These are phyloP conservation scores for Tanytarsus gracilentus DNA, from an alignment of 2,888 invertebrate genomes.

Conservation along the genomic window DNA sequence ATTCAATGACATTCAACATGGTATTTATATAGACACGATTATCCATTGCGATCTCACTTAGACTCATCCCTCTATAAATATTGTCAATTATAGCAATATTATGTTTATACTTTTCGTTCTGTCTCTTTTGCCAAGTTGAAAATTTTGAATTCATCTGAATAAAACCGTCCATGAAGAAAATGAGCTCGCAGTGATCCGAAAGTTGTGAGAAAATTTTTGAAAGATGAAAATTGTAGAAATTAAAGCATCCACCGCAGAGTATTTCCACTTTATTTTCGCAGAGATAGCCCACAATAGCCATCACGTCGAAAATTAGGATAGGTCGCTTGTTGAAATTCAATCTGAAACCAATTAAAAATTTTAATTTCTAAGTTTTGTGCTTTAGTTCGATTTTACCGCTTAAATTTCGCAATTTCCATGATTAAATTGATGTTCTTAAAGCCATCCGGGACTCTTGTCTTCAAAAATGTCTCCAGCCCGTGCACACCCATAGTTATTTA, in stretches of 20 bases:
- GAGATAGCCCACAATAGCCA: neutral
- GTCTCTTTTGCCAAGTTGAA: neutral
- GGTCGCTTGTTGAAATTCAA: neutral
- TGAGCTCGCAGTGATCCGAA: neutral
- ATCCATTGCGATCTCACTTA: neutral
- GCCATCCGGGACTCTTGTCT: neutral
- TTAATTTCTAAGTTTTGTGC: neutral
- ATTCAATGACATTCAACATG: neutral
- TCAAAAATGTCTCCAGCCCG: neutral
- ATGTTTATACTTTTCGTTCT: neutral
- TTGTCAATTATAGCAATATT: neutral
- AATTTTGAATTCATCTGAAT: neutral
- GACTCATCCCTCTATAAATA: neutral
- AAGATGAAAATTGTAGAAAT: neutral
- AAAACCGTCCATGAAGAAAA: neutral
- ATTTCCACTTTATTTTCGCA: neutral
- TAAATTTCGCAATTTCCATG: neutral
- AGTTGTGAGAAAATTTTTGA: neutral
- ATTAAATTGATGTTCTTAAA: neutral
- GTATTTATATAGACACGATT: neutral
- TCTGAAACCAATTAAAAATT: neutral
- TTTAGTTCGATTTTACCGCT: neutral
- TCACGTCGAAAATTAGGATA: neutral
- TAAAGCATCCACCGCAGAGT: slow-evolving; percentile 1
- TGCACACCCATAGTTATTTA: neutral